These are phyloP conservation scores for Eristalis arbustorum DNA, from an alignment of 2,888 invertebrate genomes.

Conservation along the genomic window DNA sequence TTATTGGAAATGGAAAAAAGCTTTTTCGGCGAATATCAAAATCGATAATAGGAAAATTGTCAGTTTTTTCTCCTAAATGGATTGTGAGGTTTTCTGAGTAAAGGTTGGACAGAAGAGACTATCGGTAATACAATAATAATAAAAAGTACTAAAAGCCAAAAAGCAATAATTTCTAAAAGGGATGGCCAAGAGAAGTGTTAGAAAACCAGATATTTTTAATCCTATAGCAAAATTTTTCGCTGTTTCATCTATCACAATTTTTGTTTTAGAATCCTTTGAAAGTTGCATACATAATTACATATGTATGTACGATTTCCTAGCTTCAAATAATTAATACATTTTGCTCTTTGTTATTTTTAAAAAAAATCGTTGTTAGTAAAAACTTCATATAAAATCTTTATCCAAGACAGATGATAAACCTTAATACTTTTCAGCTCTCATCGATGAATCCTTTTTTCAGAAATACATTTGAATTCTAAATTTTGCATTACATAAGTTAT, in stretches of 20 bases:
- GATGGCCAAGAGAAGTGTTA: conserved; percentile 80
- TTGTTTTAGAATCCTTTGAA: neutral
- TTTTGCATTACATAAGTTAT: conserved; percentile 44
- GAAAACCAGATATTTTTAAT: conserved; percentile 63
- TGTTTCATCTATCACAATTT: neutral
- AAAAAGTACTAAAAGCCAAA: neutral
- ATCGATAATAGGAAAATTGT: conserved; percentile 60
- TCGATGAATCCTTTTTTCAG: conserved; percentile 2
- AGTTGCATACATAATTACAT: too few species aligned
- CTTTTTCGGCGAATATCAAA: conserved; percentile 28
- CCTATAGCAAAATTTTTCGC: neutral
- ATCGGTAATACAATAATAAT: neutral
- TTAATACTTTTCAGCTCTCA: conserved; percentile 5
- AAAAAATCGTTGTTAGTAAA: neutral
- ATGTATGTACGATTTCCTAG: too few species aligned
- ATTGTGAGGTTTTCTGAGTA: conserved; percentile 17
- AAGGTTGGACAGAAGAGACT: conserved; percentile 6
- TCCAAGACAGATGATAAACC: neutral
- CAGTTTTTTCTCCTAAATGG: conserved; percentile 25
- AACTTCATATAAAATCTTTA: neutral
- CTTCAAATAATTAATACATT: neutral
- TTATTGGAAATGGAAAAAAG: conserved; percentile 39
- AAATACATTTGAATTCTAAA: conserved; percentile 25
- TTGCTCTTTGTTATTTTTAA: neutral
- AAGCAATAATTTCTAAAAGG: conserved; percentile 52